These are phyloP conservation scores for Lates calcarifer DNA, from an alignment of 2,113 vertebrate genomes.

Conservation along the genomic window DNA sequence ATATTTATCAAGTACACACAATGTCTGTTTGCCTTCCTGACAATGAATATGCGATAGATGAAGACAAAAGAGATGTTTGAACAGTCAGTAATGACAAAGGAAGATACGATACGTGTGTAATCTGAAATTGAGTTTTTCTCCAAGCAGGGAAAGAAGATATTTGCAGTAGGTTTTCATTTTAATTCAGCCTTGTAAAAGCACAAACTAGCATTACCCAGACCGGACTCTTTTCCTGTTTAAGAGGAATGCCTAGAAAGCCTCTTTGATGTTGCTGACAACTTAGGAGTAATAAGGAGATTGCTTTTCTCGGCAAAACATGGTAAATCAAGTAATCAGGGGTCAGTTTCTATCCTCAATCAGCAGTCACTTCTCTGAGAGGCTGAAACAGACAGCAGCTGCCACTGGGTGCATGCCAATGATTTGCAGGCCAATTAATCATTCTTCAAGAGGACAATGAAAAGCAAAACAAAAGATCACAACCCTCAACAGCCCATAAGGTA, in stretches of 20 bases:
- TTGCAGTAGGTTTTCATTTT: conserved; percentile 35
- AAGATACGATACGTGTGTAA: conserved; percentile 14
- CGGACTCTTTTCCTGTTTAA: conserved; percentile 24
- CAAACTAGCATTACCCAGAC: conserved; percentile 8
- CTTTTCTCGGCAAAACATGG: conserved; percentile 39
- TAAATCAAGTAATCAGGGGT: conserved; percentile 59
- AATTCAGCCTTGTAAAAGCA: conserved; percentile 36
- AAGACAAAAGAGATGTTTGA: conserved; percentile 51
- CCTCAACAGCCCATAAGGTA: background rate
- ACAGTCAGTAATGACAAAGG: conserved; percentile 39
- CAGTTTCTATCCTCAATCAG: conserved; percentile 53
- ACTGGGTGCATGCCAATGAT: conserved; percentile 48
- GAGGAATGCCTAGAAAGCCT: conserved; percentile 23
- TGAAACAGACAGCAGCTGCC: conserved; percentile 36
- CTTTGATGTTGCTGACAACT: conserved; percentile 52
- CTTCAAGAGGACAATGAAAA: conserved; percentile 29
- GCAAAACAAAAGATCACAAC: conserved; percentile 34
- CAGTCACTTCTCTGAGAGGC: conserved; percentile 38
- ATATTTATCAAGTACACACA: conserved; percentile 44
- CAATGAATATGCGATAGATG: conserved; percentile 31
- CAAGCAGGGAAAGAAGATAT: conserved; percentile 17
- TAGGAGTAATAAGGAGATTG: conserved; percentile 57
- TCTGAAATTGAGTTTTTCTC: conserved; percentile 34
- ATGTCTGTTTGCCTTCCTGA: conserved; percentile 40
- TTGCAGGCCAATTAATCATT: conserved; percentile 38